phyloP scores from a whole-genome alignment of 2,797 vertebrate genomes.

The Halcyon chelicuti region DNA sequence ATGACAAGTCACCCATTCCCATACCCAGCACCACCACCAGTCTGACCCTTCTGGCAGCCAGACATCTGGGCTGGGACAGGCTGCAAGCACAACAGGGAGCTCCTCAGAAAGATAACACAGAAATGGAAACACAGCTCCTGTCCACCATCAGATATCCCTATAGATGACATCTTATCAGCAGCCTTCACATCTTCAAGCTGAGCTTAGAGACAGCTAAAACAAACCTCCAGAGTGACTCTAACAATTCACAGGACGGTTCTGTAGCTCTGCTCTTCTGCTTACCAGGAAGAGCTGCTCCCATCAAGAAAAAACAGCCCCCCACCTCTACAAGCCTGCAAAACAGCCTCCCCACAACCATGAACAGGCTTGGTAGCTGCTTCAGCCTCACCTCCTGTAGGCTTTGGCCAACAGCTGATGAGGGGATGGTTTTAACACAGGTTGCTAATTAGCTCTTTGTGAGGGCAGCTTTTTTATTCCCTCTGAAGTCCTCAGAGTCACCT shows the following conservation, averaged over 20 bases:
- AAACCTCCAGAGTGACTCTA: fast-evolving
- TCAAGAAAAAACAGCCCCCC: no score
- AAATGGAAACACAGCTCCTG: background rate
- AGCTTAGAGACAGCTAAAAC: background rate
- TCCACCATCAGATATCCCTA: background rate
- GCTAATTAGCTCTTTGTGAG: background rate
- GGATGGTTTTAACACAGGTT: background rate
- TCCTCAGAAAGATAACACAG: background rate
- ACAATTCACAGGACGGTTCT: background rate
- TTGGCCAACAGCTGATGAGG: background rate
- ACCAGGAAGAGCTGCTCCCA: background rate
- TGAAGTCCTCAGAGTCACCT: background rate
- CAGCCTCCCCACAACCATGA: fast-evolving
- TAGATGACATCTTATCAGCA: background rate
- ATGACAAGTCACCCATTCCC: background rate
- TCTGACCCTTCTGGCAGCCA: background rate
- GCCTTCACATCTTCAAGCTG: background rate
- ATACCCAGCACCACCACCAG: background rate
- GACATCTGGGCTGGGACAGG: background rate
- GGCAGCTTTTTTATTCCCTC: background rate
- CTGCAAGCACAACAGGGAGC: background rate
- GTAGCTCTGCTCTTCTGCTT: background rate
- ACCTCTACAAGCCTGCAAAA: background rate
- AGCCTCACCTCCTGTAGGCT: background rate
- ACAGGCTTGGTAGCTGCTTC: background rate